A percentile compares a stretch with the other conserved stretches of the same genome.
Conservation (phyloP, 2,888 invertebrate species). For the Lycophotia porphyrea region DNA sequence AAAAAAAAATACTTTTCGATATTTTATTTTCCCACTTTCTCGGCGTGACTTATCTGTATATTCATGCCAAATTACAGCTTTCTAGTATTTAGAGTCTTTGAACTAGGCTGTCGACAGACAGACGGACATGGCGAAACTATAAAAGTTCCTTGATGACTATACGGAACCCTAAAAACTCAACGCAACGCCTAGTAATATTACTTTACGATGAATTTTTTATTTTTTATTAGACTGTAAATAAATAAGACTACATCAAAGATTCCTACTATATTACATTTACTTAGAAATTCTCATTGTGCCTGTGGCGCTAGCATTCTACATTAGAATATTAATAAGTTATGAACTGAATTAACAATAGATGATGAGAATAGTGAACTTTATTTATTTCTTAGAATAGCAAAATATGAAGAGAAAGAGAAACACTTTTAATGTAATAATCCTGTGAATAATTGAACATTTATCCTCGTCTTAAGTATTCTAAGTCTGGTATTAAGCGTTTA, state of each 20-base stretch:
- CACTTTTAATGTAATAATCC: constrained; percentile 22
- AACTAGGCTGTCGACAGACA: too few relatives aligned
- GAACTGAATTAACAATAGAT: constrained; percentile 1
- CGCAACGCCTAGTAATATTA: constrained; percentile 1
- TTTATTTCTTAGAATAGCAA: constrained; percentile 15
- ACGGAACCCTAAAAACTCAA: constrained; percentile 5
- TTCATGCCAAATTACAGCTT: too few relatives aligned
- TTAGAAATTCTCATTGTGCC: constrained; percentile 5
- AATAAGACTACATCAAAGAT: constrained; percentile 15
- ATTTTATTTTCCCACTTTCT: too few relatives aligned
- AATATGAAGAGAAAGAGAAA: constrained; percentile 5
- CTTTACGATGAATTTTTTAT: neutral
- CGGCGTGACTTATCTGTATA: too few relatives aligned
- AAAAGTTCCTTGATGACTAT: too few relatives aligned
- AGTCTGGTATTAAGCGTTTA: constrained; percentile 37
- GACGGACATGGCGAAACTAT: too few relatives aligned
- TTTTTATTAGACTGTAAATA: constrained; percentile 15
- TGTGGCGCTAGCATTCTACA: constrained; percentile 5
- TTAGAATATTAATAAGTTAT: constrained; percentile 8
- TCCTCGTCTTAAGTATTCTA: constrained; percentile 31
- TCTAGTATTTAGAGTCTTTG: neutral
- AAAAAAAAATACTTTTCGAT: too few relatives aligned
- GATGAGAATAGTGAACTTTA: neutral
- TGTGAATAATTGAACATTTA: constrained; percentile 46
- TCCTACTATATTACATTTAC: constrained; percentile 8